Percentiles rank a stretch among this genome's conserved stretches.
Evolutionary conservation across 2,113 vertebrate genomes (phyloP).

Genomic region (Phalacrocorax pelagicus): DNA sequence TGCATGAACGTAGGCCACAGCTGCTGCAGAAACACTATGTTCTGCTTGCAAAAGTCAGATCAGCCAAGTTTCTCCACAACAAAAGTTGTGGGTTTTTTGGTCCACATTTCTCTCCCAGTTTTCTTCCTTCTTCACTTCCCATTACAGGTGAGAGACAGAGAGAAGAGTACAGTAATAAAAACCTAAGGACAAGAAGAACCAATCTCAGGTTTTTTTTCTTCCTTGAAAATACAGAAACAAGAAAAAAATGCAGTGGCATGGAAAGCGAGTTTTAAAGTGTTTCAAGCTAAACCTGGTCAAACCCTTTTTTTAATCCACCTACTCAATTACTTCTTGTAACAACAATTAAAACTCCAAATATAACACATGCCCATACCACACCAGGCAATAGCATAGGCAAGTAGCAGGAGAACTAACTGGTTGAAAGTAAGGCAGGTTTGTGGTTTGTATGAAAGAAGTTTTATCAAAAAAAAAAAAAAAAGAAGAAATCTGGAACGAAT

Average conservation of each 20-base stretch:
- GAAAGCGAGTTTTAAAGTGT: not conserved
- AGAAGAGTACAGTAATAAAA: not conserved
- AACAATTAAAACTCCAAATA: not conserved
- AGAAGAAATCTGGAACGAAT: slow-evolving; percentile 6
- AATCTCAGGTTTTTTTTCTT: not conserved
- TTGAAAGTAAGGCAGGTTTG: not conserved
- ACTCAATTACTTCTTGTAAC: not conserved
- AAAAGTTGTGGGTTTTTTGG: not conserved
- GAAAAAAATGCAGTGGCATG: rapidly evolving
- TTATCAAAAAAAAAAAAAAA: not conserved
- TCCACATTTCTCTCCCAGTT: not conserved
- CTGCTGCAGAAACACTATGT: not conserved
- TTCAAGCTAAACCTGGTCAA: not conserved
- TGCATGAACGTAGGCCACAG: not conserved
- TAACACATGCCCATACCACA: not conserved
- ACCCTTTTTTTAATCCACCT: not conserved
- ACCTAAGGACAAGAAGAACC: not conserved
- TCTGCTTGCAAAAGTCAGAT: not conserved
- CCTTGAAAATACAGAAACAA: not conserved
- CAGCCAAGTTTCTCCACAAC: not conserved
- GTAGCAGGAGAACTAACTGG: not conserved
- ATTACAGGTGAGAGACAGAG: not conserved
- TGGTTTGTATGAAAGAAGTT: not conserved
- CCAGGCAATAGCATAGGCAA: not conserved
- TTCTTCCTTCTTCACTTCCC: not conserved